Base-by-base conservation (phyloP, 2,888 invertebrate species). In the Trissolcus japonicus region DNA sequence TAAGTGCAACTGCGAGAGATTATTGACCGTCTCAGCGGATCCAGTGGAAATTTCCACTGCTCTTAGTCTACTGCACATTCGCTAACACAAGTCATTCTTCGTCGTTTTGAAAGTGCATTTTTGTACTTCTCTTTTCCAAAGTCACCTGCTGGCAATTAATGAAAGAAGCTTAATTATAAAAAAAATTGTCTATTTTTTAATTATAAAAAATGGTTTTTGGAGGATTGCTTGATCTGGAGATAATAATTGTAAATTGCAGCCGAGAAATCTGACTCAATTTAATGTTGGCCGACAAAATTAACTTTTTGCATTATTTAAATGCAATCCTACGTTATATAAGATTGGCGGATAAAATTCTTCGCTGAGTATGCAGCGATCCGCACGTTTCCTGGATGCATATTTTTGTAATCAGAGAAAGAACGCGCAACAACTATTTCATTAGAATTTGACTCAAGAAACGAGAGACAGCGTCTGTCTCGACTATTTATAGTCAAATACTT, bases 21-120 rank as follows among this genome's bases (percentile, higher is more conserved):
- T 88, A 88, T 88, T 88, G 88, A 88, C 88, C 88, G 88, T 87
- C 86, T 86, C 85, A 82, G 84, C 83, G 80, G 80, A 85, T 83
- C 82, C 85, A 86, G 88, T 87, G 88, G 88, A 88, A 88, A 86
- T 88, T 88, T 88, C 88, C 88, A 87, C 86, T 88, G 87, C 85
- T 86, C 88, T 87, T 86, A 80, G 79, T 76, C 78, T 79, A 81
- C 21, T 48, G n/a, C 51, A 74, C 63, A 79, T 51, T 80, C 79
- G 60, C 62, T 55, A 76, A 68, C 66, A 71, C 60, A 67, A 63
- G 54, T 21, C 19, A 65, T 14, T 59, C 50, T 62, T 71, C 56
- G 54, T 60, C 48, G 56, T 60, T 57, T 48, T 35, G 35, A 35
- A 35, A 35, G 35, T 35, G 35, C 35, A 35, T 35, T 35, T 35